Evolutionary conservation across 2,888 invertebrate genomes (phyloP), one percentile per base, ranked within the genome.

Genomic region (Schrankia costaestrigalis): DNA sequence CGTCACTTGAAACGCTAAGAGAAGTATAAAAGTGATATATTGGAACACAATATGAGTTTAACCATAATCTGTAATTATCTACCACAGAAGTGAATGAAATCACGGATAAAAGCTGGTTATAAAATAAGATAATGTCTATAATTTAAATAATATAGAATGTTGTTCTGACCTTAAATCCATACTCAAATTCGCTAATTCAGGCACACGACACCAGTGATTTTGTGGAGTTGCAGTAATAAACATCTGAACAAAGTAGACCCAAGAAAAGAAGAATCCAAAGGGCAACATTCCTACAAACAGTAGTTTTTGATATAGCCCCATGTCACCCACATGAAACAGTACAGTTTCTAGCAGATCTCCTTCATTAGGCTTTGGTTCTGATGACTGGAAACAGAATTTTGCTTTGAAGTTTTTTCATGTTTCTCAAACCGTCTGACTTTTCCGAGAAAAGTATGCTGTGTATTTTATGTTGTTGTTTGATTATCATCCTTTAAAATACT

Each of bases 181-280:
- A 28, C 62, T 61, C 22, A 82, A 55, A 11, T 63, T 60, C 2
- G 54, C 58, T 8, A 82, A 30, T 41, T 77, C 76, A 0, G 81
- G 77, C 13, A 81, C 72, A 7, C 45, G 46, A 36, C 82, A 82
- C 81, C 81, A 82, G 47, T 79, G 74, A 26, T 58, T 55, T 48
- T 76, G 71, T 6, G 81, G 80, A 0, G 80, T 78, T n/a, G 73
- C 75, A 0, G 77, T 67, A 12, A 82, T 58, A 56, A 82, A 82
- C 74, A 82, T 78, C 56, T 82, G 82, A 9, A 74, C 74, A 55
- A 80, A 72, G 60, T 80, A 80, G 3, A 75, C 64, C 56, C 76
- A 80, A 1, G 78, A 74, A 62, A 76, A 79, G 54, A 72, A 63
- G 28, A 79, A 53, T 5, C 79, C 78, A 34, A 78, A 76, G 0